Base-by-base conservation (phyloP, 2,797 vertebrate genomes). In the Darevskia mixta region DNA sequence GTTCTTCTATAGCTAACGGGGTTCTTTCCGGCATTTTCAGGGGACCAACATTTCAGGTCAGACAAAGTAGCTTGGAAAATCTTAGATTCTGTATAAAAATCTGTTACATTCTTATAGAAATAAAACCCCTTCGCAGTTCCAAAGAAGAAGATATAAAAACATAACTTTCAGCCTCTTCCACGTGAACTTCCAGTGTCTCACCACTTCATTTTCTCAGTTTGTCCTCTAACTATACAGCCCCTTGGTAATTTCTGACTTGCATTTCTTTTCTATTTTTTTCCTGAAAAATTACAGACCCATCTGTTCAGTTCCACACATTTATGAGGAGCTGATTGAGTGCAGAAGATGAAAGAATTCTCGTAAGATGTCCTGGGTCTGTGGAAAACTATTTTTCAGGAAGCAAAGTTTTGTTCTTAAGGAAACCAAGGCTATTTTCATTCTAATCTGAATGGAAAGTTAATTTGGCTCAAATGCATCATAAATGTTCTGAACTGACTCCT, bases 331-430 rank as follows among this genome's bases (percentile, higher is more conserved):
- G 73, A 87, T 25, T 79, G 76, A 91, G 41, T n/a, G 41, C 55
- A 78, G 67, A 91, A 86, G 18, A 41, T 69, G n/a, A 86, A 80
- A 81, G 29, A 84, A 83, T 55, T 32, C 82, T 89, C 66, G 41
- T 72, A 79, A 82, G 79, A 61, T 82, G 23, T 82, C 38, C 61
- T 61, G 61, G 32, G 72, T 81, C 66, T 86, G 71, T 25, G 86
- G 55, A 72, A 91, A 90, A 55, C 41, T 89, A 18, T 49, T 86
- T 91, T 61, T 87, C 69, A 85, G 72, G 58, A 90, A 87, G 11
- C 1, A 90, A 58, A 67, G 9, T 55, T 87, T 85, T 3, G 1
- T 79, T 11, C 2, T 76, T 90, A 88, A 83, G 83, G 66, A 67
- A 83, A 35, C 72, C 79, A 66, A 76, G 86, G 86, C 72, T 79